Conservation (phyloP, 2,797 vertebrate genomes). For the Neopelma chrysocephalum region DNA sequence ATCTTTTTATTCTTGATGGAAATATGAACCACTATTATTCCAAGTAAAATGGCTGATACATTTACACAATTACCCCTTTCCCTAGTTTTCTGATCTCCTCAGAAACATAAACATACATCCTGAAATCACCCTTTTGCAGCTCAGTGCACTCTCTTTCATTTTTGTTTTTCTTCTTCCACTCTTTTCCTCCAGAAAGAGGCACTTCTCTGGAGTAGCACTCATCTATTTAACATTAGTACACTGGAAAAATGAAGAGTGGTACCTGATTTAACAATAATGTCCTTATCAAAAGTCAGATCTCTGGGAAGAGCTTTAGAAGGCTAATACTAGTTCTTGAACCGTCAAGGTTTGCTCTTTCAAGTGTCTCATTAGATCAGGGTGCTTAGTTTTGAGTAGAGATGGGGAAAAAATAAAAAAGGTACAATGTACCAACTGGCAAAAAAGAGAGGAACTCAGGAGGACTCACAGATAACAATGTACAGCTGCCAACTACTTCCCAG, state of each 20-base stretch:
- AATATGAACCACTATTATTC: neutral
- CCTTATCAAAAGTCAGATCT: neutral
- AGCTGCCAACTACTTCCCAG: neutral
- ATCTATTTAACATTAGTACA: neutral
- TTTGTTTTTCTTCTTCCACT: neutral
- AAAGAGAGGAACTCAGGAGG: neutral
- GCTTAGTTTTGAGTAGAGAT: neutral
- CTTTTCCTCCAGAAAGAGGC: neutral
- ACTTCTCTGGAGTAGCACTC: neutral
- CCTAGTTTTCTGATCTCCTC: neutral
- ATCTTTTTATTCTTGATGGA: neutral
- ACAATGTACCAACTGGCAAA: neutral
- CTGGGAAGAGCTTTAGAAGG: neutral
- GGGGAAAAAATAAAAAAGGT: neutral
- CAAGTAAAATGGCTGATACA: neutral
- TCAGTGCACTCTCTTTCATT: neutral
- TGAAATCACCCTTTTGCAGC: neutral
- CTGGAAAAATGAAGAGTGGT: neutral
- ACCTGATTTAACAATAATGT: neutral
- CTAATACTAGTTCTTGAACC: neutral
- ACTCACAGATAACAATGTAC: neutral
- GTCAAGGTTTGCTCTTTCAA: neutral
- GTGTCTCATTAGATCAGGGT: neutral
- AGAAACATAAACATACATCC: neutral
- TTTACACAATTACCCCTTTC: neutral